Evolutionary conservation across 2,888 invertebrate species (phyloP), one percentile per base, ranked within the genome.

Genomic region (Desoria tigrina): DNA sequence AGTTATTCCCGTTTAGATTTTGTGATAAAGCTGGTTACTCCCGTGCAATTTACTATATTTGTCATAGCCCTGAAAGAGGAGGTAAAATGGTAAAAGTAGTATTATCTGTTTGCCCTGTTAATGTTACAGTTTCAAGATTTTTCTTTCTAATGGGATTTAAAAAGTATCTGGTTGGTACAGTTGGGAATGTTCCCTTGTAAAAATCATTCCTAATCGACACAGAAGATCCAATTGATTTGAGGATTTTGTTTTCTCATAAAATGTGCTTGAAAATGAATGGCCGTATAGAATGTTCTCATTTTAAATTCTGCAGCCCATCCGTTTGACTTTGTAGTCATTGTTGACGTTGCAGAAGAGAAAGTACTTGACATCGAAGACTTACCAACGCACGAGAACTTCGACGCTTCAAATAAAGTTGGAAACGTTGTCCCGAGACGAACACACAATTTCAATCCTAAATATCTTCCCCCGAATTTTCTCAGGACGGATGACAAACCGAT

Each of bases 401-500:
- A 60, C 37, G 60, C 50, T 16, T 32, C 18, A 7, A 65, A 68
- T 21, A 61, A 53, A 18, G 28, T 27, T 9, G 65, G 68, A 21
- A 68, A 65, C 28, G 27, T 14, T 16, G 65, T 65, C 6, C 68
- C 68, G 7, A 24, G 14, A 7, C 37, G 9, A 32, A 27, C 23
- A 11, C 14, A 57, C 14, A 68, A 68, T 21, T 68, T 56, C 26
- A 59, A 65, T 23, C 65, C 65, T 26, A 24, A 32, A 2, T 16
- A 62, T 1, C 24, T 59, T n/a, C 21, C 14, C 2, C 2, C 32
- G 1, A 26, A 61, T 11, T 62, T 55, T 7, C 62, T 61, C 23
- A 39, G 67, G n/a, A 55, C 27, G 60, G n/a, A n/a, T n/a, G n/a
- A n/a, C n/a, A n/a, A n/a, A 42, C 70, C 70, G 2, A 61, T 70